Evolutionary conservation across 92 coral and sea anemone species (phyloP), one percentile per base, ranked within the genome.

Genomic region (Diadumene lineata): DNA sequence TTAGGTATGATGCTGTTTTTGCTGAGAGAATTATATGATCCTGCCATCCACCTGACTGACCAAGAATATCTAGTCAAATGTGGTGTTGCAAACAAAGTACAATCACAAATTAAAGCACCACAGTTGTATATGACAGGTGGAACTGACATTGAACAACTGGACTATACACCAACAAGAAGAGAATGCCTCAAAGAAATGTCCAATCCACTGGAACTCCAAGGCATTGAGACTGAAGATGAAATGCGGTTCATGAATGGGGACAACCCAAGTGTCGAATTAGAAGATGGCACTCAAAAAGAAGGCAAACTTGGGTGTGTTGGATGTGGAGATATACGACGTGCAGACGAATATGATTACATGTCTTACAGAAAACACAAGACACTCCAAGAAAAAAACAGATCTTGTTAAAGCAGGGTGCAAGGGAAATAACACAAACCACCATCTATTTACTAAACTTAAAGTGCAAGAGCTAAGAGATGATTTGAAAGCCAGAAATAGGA

Each of bases 271-370:
- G 68, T 73, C 3, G 78, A 73, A 34, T 58, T 73, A 56, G 78
- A 73, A 31, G 78, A 73, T 58, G 78, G 78, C n/a, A 73, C 78
- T 26, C 78, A 33, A 50, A 73, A 73, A 33, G 78, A 26, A 58
- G 64, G 64, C 64, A 28, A 58, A 28, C 15, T 28, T 58, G 64
- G 64, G 64, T 58, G 64, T 16, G 1, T 1, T 24, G 64, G 64
- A 1, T 58, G 64, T 58, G 64, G 64, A 11, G 28, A 58, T 15
- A 58, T 58, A 0, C 1, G 64, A 58, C 22, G 64, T 11, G 64
- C 64, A 1, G 64, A 58, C 26, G 28, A 58, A 22, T 58, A 58
- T 58, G 64, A 58, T 31, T 58, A 58, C 64, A 58, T 58, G 64
- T 58, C 64, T 21, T 58, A 58, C 15, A 58, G 64, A 58, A 58